Evolutionary conservation across 2,888 invertebrate species (phyloP).

Genomic region (Blastobasis lacticolella): DNA sequence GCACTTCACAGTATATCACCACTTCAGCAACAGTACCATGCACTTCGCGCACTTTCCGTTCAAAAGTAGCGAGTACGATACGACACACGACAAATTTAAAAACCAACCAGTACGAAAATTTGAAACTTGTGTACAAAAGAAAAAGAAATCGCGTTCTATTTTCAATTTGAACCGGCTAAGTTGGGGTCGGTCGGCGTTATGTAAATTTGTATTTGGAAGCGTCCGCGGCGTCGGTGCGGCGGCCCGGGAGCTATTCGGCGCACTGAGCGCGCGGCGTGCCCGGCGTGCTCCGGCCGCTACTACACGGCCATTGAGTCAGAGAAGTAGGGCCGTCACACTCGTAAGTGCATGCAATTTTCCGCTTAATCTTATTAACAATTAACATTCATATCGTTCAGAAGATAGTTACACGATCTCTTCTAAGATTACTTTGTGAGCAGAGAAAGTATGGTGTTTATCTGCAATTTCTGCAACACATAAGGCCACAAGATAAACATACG

Average conservation of each 20-base stretch:
- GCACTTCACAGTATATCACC: conserved; percentile 15
- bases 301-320: conserved; percentile 42
- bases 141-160: conserved; percentile 13
- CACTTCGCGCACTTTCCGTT: conserved; percentile 43
- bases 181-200: conserved; percentile 22
- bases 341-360: conserved; percentile 48
- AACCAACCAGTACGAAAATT: conserved; percentile 2
- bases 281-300: conserved; percentile 21
- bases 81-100: background rate
- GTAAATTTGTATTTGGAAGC: conserved; percentile 13
- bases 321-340: conserved; percentile 60
- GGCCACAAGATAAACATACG: too few relatives aligned
- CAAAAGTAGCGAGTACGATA: conserved; percentile 49
- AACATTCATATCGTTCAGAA: conserved; percentile 30
- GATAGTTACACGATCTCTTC: conserved; percentile 19
- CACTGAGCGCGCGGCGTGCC: conserved; percentile 30
- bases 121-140: conserved; percentile 12
- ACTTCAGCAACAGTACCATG: conserved; percentile 18
- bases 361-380: conserved; percentile 41
- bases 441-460: conserved; percentile 19
- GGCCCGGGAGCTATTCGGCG: conserved; percentile 54
- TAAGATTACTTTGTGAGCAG: conserved; percentile 10
- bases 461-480: too few relatives aligned
- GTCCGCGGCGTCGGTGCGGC: conserved; percentile 44
- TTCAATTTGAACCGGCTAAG: conserved; percentile 12